Evolutionary conservation across 2,888 invertebrate genomes (phyloP).

Genomic region (Oligia strigilis): DNA sequence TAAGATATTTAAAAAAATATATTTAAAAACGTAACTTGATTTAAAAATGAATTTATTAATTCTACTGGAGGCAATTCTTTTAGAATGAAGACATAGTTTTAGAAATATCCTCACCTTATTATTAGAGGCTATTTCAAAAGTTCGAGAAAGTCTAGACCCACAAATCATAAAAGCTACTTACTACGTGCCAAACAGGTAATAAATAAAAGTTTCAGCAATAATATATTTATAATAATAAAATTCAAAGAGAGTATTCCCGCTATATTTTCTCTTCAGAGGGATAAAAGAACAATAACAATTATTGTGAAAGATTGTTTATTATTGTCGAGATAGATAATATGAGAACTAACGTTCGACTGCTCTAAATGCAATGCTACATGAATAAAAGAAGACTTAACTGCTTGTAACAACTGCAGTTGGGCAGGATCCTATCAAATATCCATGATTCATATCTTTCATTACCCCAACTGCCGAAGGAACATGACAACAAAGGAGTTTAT

Average conservation of each 20-base stretch:
- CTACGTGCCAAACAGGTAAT: slow-evolving; percentile 54
- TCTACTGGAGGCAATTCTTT: slow-evolving; percentile 13
- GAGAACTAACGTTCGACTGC: background rate
- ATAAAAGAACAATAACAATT: slow-evolving; percentile 29
- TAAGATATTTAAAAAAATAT: background rate
- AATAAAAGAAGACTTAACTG: slow-evolving; percentile 13
- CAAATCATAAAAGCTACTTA: slow-evolving; percentile 49
- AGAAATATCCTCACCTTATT: slow-evolving; percentile 9
- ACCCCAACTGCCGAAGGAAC: background rate
- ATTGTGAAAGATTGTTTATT: slow-evolving; percentile 8
- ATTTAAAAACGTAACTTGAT: background rate
- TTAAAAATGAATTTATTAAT: background rate
- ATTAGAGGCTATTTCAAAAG: slow-evolving; percentile 15
- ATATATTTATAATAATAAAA: slow-evolving; percentile 35
- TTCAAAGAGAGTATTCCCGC: slow-evolving; percentile 22
- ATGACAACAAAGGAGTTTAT: background rate
- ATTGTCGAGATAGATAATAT: slow-evolving; percentile 10
- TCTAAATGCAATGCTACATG: slow-evolving; percentile 9
- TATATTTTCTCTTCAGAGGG: slow-evolving; percentile 27
- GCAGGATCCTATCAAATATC: background rate
- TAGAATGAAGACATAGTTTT: slow-evolving; percentile 12
- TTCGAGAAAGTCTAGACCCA: slow-evolving; percentile 50
- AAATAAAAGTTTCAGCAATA: slow-evolving; percentile 44
- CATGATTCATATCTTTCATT: background rate
- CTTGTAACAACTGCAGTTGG: background rate